Evolutionary conservation across 2,113 vertebrate genomes (phyloP), one percentile per base, ranked within the genome.

Genomic region (Zapornia atra): DNA sequence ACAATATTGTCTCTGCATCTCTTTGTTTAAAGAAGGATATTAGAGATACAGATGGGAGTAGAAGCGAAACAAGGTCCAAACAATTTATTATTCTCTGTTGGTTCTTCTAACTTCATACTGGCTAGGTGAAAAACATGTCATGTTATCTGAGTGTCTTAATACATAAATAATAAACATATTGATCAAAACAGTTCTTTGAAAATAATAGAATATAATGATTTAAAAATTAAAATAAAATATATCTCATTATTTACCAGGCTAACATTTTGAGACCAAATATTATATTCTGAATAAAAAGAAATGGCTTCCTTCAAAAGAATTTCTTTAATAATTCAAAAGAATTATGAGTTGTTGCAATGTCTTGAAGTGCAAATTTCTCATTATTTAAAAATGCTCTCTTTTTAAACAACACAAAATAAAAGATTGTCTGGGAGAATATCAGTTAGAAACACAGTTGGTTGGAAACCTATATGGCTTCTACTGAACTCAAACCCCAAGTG

Each of bases 101-200:
- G 11, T 26, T 88, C 25, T n/a, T 64, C 34, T 78, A 66, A 86
- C 24, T 63, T 89, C 38, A 60, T 29, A 70, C 11, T 46, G 46
- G 15, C 15, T 73, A 94, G 42, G 68, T 88, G n/a, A 92, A 59
- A 91, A 91, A 66, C 22, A 83, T 24, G 14, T 56, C 53, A 82
- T 48, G 26, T 42, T 72, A 78, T 60, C 21, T 87, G 38, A 63
- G 6, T 40, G 38, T 38, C 26, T 83, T 73, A 61, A 82, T 70
- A 46, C 11, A 83, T 59, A 92, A 92, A 66, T 73, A 77, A 93
- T 77, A 94, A 94, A 65, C 18, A 36, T 57, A 77, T 75, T 63
- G 51, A 93, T 90, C 79, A 90, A 92, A 96, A 73, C 31, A 88
- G 7, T 65, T 77, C 9, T 82, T 90, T 86, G 92, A 93, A 94